Evolutionary conservation across 53 echinoderm and acorn worm species (phyloP), one percentile per base, ranked within the genome.

Genomic region (Luidia sarsii): DNA sequence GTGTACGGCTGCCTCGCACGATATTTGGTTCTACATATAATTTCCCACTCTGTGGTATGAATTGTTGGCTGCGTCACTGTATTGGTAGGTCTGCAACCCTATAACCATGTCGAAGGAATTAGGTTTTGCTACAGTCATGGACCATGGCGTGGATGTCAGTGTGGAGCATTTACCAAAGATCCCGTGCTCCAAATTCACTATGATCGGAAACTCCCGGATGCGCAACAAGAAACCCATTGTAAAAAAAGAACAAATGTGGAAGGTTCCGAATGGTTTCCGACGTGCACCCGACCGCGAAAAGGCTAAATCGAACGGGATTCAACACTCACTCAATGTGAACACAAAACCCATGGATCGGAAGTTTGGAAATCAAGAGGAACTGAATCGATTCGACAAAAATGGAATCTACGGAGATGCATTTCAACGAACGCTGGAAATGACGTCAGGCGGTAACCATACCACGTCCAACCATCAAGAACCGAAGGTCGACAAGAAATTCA

Each of bases 161-260:
- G 51, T 79, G 2, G 48, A 84, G 38, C 51, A 51, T 15, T 33
- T 89, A 16, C 89, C 89, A 1, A 70, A 79, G 77, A 75, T 89
- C 11, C 69, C 83, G 0, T 89, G 84, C 52, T 54, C 84, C 16
- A 89, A 89, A 67, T 89, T 68, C 79, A 89, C 70, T 45, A 77
- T 89, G 37, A 83, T 89, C 30, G 89, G 89, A 2, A 84, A 89
- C 65, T 72, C 89, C 31, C 83, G 63, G 18, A 89, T 89, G 89
- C 53, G 89, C 29, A 83, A 70, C 64, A 89, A 79, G 62, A 83
- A 70, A 53, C 83, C 71, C 37, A 31, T 52, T 2, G 21, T 45
- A 14, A 53, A 70, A 33, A 70, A 71, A 20, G 71, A 51, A 50
- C 56, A 32, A 2, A 66, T 85, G 50, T 86, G 87, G 86, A 77